Evolutionary conservation across 2,113 vertebrate genomes (phyloP), one percentile per base, ranked within the genome.

Genomic region (Hippocampus comes): DNA sequence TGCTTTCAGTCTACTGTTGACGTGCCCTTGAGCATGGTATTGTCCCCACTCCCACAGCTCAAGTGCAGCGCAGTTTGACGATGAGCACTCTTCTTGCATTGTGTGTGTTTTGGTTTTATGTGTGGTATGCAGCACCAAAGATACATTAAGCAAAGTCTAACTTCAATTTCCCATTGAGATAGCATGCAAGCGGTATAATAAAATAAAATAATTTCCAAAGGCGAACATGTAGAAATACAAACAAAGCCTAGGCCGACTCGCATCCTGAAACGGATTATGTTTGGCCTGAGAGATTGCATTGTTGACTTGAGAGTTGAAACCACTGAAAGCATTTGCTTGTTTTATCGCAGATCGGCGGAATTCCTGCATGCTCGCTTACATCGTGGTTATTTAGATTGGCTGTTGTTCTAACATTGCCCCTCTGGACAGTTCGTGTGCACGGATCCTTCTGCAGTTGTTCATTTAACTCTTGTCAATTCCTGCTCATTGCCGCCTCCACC

Each of bases 361-460:
- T 6, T 68, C 42, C 34, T 38, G 34, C 10, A 27, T 30, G 30
- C n/a, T 61, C 66, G 56, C 67, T 84, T 71, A 68, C 43, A 38
- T 70, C 73, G 64, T 76, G 69, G 78, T 75, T 38, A 73, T 76
- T 78, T 48, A 68, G 68, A 64, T 71, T 76, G 78, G 59, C 74
- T 27, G 59, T 38, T 78, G 63, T 80, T 82, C 27, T 42, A 15
- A 7, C 60, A 67, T 60, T 59, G 41, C 72, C 79, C 66, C 79
- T 15, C 0, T 76, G 74, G 79, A 75, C 42, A 68, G 42, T 65
- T 68, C 79, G 34, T 79, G 70, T 72, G 67, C 73, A 68, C 21
- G 23, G 30, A 80, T 78, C 80, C 75, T 82, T 78, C 76, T 82
- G 79, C 83, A 69, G 74, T 68, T 81, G 34, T 38, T 38, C 34